Conservation (phyloP, 2,113 vertebrate species). For the Cnemophilus loriae region DNA sequence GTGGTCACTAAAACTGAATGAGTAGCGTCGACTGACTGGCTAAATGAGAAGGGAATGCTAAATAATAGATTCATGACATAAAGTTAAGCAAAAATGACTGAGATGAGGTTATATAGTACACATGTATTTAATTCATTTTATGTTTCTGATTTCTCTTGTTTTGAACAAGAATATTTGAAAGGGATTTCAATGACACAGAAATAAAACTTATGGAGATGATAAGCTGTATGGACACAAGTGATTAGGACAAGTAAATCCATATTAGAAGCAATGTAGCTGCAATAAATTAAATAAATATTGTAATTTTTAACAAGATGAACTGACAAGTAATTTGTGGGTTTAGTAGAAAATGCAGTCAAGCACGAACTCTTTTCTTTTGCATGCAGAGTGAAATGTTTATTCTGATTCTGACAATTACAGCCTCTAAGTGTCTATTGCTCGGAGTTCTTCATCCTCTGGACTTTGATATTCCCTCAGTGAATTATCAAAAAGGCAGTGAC, state of each 20-base stretch:
- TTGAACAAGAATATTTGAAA: neutral
- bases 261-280: neutral
- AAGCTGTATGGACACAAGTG: neutral
- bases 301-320: slow-evolving; percentile 1
- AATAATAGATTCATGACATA: neutral
- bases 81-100: neutral
- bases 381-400: neutral
- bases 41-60: neutral
- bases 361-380: neutral
- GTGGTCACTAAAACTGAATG: neutral
- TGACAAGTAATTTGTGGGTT: slow-evolving; percentile 9
- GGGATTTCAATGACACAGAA: neutral
- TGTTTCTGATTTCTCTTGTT: neutral
- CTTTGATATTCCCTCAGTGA: neutral
- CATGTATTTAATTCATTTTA: neutral
- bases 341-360: neutral
- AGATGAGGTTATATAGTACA: neutral
- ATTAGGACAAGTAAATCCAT: neutral
- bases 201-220: neutral
- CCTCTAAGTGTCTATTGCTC: neutral
- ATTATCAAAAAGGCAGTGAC: neutral
- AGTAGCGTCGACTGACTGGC: neutral
- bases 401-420: neutral
- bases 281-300: slow-evolving; percentile 21
- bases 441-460: neutral